Base-by-base conservation (phyloP, 2,797 vertebrate species). In the Danio tinwini region DNA sequence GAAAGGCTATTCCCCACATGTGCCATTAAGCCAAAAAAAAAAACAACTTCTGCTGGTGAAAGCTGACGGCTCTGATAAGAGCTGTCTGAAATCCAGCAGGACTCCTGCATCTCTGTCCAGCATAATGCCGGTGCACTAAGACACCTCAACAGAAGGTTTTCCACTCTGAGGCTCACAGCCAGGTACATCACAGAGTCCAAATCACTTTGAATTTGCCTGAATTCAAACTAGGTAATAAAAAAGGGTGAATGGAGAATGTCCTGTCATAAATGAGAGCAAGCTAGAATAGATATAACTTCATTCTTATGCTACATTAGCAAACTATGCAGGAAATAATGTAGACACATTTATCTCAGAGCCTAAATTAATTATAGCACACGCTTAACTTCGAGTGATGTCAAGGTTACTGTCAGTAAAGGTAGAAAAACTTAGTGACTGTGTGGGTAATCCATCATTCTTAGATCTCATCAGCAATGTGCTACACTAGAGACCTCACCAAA, bases 161-260 rank as follows among this genome's bases (percentile, higher is more conserved):
- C 64, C 58, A 75, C 40, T 61, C 45, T 21, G 21, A 71, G 29
- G 55, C 69, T 67, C 5, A 11, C 10, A 1, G 62, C 40, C 58
- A 77, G 44, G 69, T 53, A 64, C 7, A 52, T 29, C 21, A 58
- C 71, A 75, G 47, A 56, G 61, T 0, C 5, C 42, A 37, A 50
- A 42, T 62, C 64, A 37, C 47, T 70, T 50, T 61, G 40, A 13
- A 72, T 80, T 80, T 73, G 59, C 61, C 68, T 63, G 52, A 62
- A 72, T 47, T 82, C 61, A 68, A 82, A 63, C 45, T 74, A 50
- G 17, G n/a, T 77, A 8, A 64, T 74, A 74, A 77, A 85, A 85
- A 29, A 49, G 53, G 16, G 44, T 69, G 76, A 70, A 40, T 67
- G 75, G 81, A 82, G 82, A 82, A 82, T 55, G 52, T 76, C 50